A percentile compares a stretch with the other conserved stretches of the same genome.
Evolutionary conservation across 2,888 invertebrate genomes (phyloP).

Genomic region (Choreutis nemorana): DNA sequence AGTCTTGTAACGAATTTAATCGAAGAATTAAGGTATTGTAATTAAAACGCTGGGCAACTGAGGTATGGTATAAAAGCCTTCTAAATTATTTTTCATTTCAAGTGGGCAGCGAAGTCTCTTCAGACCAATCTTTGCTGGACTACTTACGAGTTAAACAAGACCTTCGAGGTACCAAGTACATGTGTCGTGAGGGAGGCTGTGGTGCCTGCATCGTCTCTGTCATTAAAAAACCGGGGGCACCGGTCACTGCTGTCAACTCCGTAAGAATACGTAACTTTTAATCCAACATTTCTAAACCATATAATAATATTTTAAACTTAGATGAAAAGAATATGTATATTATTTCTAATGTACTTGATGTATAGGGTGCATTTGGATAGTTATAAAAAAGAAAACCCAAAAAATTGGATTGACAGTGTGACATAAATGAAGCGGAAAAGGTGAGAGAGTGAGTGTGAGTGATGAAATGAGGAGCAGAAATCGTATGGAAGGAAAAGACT

Average conservation of each 20-base stretch:
- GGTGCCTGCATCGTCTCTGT: not conserved
- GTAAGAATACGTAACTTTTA: not conserved
- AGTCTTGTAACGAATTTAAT: too few relatives aligned
- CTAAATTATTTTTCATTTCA: conserved; percentile 10
- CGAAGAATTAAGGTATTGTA: too few relatives aligned
- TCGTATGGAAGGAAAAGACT: too few relatives aligned
- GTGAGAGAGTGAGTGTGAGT: too few relatives aligned
- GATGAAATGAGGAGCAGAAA: too few relatives aligned
- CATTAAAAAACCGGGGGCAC: not conserved
- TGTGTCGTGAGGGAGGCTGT: conserved; percentile 51
- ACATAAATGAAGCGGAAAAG: too few relatives aligned
- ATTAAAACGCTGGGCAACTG: too few relatives aligned
- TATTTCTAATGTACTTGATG: not conserved
- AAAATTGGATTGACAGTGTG: too few relatives aligned
- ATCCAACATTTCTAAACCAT: not conserved
- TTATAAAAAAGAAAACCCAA: too few relatives aligned
- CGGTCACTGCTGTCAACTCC: not conserved
- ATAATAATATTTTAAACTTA: not conserved
- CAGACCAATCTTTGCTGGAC: conserved; percentile 62
- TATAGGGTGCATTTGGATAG: too few relatives aligned
- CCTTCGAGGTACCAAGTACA: conserved; percentile 71
- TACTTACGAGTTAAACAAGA: conserved; percentile 61
- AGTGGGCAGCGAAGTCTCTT: conserved; percentile 66
- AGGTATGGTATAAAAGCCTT: too few relatives aligned
- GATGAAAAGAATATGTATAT: not conserved